Percentiles rank a stretch among this genome's conserved stretches.
Conservation (phyloP, 2,888 invertebrate species). For the Euplagia quadripunctaria region DNA sequence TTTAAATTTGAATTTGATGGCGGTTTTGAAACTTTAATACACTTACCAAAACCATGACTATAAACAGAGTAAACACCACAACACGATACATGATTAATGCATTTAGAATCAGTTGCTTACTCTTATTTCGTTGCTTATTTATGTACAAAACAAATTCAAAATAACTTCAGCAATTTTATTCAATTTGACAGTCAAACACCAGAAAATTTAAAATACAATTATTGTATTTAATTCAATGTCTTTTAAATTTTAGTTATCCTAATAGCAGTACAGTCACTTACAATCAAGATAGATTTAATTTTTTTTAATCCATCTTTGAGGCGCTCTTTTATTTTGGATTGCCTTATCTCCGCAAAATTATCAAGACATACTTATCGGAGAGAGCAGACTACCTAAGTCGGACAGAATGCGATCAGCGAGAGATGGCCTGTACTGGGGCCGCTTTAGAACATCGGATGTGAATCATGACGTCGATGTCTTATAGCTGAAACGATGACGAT, state of each 20-base stretch:
- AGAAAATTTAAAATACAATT: slow-evolving; percentile 43
- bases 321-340: no score
- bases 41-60: slow-evolving; percentile 28
- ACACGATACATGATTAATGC: slow-evolving; percentile 38
- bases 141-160: slow-evolving; percentile 14
- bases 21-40: neutral
- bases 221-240: neutral
- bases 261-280: neutral
- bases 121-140: no score
- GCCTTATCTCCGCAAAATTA: neutral
- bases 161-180: neutral
- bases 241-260: neutral
- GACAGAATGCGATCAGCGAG: no score
- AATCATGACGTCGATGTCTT: no score
- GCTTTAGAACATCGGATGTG: no score
- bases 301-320: no score
- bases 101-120: no score
- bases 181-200: slow-evolving; percentile 39
- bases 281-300: neutral
- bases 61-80: slow-evolving; percentile 19
- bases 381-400: no score
- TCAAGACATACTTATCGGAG: neutral
- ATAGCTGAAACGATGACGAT: no score
- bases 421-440: no score
- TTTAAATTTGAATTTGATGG: no score